phyloP scores from a whole-genome alignment of 92 coral and sea anemone species.

The Galaxea fascicularis region DNA sequence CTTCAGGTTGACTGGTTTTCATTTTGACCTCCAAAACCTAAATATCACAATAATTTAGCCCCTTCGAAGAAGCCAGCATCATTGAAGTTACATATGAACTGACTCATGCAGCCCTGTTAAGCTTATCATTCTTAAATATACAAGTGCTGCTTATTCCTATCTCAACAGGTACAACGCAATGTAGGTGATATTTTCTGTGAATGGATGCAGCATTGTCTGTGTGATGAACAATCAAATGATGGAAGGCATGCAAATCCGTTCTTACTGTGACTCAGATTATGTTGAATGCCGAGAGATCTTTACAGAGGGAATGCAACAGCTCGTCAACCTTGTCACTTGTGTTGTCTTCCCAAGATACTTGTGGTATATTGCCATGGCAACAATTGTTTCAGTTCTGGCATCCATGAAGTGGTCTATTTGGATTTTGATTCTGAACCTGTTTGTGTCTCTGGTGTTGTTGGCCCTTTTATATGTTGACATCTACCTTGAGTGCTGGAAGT shows the following conservation, averaged over 20 bases:
- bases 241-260: conserved; percentile 49
- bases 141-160: not conserved
- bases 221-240: no score
- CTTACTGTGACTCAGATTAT: conserved; percentile 63
- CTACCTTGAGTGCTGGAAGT: conserved; percentile 67
- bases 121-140: no score
- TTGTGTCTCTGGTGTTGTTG: conserved; percentile 59
- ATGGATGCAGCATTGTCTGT: not conserved
- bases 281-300: conserved; percentile 75
- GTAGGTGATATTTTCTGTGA: not conserved
- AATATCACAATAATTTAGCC: no score
- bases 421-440: conserved; percentile 53
- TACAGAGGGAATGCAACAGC: conserved; percentile 75
- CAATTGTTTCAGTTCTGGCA: conserved; percentile 51
- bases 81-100: no score
- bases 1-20: no score
- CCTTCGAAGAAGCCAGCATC: no score
- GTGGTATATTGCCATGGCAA: conserved; percentile 48
- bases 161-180: no score
- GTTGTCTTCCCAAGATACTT: conserved; percentile 66
- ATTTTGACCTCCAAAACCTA: no score
- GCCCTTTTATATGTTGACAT: conserved; percentile 74
- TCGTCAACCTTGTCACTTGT: conserved; percentile 54
- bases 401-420: conserved; percentile 69
- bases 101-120: no score